Evolutionary conservation across 2,888 invertebrate genomes (phyloP), one percentile per base, ranked within the genome.

Genomic region (Calameuta pallipes): DNA sequence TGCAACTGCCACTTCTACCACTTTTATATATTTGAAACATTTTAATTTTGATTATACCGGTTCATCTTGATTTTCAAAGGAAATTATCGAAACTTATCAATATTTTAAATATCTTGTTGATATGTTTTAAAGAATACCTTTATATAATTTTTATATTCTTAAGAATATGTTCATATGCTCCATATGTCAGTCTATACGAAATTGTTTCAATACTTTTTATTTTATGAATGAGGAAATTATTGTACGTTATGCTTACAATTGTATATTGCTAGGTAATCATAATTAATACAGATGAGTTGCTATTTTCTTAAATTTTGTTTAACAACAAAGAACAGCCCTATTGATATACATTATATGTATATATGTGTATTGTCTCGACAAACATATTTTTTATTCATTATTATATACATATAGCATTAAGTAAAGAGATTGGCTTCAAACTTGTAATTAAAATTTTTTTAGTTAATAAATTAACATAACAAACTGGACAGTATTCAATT

Each of bases 231-330:
- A 23, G 23, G 6, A 41, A 41, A 41, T 41, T 6, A 23, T 23
- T 23, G 13, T 13, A 13, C 37, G 37, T 1, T 37, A 13, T 15
- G 23, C 15, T 41, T 76, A 56, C 23, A 33, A 36, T 13, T 75
- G 71, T 68, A 78, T n/a, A 78, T 56, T 71, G 36, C n/a, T 71
- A 73, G 69, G 70, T 69, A 71, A 71, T 78, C 73, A 73, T 76
- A 37, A 78, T 76, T 70, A 78, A 70, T 76, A 80, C 82, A 80
- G 77, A 80, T 84, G 83, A 77, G 85, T 85, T 83, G 79, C 82
- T 87, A 85, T 82, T 84, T 86, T 84, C 79, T 81, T 79, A 84
- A 82, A 85, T 80, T 78, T 79, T 85, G 84, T 81, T 76, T 80
- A 80, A 81, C 83, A 80, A 78, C 35, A 78, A 79, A 79, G 78